A percentile compares a stretch with the other conserved stretches of the same genome.
phyloP scores from a whole-genome alignment of 1,140 invertebrate species.

The Drosophila kikkawai region DNA sequence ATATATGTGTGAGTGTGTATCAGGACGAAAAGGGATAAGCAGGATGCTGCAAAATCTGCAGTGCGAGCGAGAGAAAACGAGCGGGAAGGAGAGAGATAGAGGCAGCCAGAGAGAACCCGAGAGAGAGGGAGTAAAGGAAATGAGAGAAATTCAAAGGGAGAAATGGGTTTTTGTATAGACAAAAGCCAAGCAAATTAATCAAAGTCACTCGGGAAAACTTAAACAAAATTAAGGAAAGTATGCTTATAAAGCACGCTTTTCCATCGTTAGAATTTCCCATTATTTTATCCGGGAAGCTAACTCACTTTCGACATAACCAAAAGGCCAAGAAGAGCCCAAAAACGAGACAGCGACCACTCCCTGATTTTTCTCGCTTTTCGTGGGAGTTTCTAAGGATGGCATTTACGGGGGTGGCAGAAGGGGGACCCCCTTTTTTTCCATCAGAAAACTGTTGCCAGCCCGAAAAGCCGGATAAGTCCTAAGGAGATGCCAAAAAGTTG shows the following conservation, averaged over 20 bases:
- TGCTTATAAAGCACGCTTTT: background rate
- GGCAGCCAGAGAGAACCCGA: background rate
- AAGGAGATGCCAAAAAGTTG: conserved; percentile 37
- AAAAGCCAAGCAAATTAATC: conserved; percentile 61
- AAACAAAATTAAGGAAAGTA: conserved; percentile 2
- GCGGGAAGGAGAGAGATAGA: conserved; percentile 4
- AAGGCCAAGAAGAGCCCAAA: conserved; percentile 2
- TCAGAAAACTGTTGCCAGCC: conserved; percentile 43
- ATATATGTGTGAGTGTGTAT: conserved; percentile 40
- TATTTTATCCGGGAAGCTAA: background rate
- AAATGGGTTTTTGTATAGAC: conserved; percentile 52
- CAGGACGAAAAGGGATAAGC: conserved; percentile 70
- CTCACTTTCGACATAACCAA: background rate
- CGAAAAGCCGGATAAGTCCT: conserved; percentile 35
- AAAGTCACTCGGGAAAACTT: conserved; percentile 12
- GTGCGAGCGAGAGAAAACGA: conserved; percentile 22
- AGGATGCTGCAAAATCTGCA: conserved; percentile 74
- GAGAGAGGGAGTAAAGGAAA: conserved; percentile 10
- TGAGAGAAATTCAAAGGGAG: conserved; percentile 25
- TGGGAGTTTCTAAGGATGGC: conserved; percentile 25
- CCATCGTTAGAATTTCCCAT: background rate
- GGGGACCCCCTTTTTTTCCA: conserved; percentile 2
- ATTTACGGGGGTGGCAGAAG: conserved; percentile 19
- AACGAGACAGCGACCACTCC: conserved; percentile 38
- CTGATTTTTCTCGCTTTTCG: conserved; percentile 38